These are phyloP conservation scores for Esox niger DNA, from an alignment of 2,113 vertebrate species.

Conservation along the genomic window DNA sequence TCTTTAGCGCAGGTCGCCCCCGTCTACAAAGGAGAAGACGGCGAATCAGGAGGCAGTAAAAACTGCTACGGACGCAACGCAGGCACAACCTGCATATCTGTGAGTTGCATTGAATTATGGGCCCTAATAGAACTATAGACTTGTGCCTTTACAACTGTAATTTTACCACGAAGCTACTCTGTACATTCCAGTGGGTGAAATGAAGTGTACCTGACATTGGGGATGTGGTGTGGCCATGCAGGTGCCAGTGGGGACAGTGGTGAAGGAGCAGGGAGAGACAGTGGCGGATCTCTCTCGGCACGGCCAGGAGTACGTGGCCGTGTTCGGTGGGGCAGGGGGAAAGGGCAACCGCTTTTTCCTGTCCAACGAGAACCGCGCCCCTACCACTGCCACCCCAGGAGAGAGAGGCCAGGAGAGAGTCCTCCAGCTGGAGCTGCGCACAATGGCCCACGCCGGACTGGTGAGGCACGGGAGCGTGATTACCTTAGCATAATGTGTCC, in stretches of 20 bases:
- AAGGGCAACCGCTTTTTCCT: conserved; percentile 94
- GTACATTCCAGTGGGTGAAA: neutral
- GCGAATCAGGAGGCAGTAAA: conserved; percentile 78
- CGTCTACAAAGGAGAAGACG: conserved; percentile 75
- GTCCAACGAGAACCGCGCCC: conserved; percentile 90
- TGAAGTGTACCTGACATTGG: neutral
- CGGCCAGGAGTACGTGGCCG: conserved; percentile 83
- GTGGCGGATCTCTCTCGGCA: conserved; percentile 80
- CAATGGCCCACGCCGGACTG: conserved; percentile 91
- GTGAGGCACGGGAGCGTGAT: conserved; percentile 58
- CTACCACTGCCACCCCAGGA: conserved; percentile 74
- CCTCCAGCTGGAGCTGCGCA: conserved; percentile 88
- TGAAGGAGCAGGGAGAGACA: conserved; percentile 77
- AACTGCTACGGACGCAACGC: conserved; percentile 87
- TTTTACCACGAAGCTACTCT: neutral
- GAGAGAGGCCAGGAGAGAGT: conserved; percentile 78
- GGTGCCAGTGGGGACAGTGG: conserved; percentile 90
- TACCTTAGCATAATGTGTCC: neutral
- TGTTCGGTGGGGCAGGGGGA: conserved; percentile 83
- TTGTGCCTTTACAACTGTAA: neutral
- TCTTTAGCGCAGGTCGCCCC: conserved; percentile 79
- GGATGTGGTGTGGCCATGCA: conserved; percentile 39
- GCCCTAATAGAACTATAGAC: neutral
- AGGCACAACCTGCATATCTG: conserved; percentile 67
- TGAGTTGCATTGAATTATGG: conserved; percentile 55